phyloP scores from a whole-genome alignment of 2,888 invertebrate species.

The Drosophila neonasuta region DNA sequence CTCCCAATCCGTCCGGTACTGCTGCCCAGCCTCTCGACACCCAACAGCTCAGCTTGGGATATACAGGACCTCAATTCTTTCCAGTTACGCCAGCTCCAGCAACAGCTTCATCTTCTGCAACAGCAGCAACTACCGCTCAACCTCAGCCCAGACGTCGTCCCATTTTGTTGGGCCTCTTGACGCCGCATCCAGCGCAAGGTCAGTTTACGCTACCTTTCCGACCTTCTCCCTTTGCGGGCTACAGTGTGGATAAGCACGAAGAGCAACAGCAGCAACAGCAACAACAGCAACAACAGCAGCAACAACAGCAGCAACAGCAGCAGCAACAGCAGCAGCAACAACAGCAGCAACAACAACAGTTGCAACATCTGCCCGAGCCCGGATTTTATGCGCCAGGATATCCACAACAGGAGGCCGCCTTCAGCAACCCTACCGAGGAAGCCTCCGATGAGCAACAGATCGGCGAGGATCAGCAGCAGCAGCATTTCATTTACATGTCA shows the following conservation, averaged over 20 bases:
- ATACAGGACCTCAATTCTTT: conserved; percentile 60
- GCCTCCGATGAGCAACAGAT: conserved; percentile 6
- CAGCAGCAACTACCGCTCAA: background rate
- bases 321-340: conserved; percentile 18
- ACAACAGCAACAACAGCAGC: conserved; percentile 3
- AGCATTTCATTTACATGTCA: conserved; percentile 53
- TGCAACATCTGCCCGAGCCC: conserved; percentile 25
- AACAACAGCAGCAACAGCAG: background rate
- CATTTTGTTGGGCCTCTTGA: conserved; percentile 42
- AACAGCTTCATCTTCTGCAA: background rate
- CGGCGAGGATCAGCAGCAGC: conserved; percentile 25
- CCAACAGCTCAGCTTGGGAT: conserved; percentile 52
- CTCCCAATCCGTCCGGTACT: background rate
- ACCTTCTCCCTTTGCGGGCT: conserved; percentile 72
- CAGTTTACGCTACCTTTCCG: conserved; percentile 63
- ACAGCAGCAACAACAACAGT: background rate
- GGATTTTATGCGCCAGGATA: conserved; percentile 48
- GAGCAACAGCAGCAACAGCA: conserved; percentile 3
- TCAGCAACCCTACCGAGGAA: conserved; percentile 22
- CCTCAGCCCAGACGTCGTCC: conserved; percentile 11
- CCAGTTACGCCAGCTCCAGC: conserved; percentile 22
- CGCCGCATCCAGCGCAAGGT: conserved; percentile 15
- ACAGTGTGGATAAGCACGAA: conserved; percentile 45
- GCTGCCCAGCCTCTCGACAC: conserved; percentile 22
- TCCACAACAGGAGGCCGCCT: conserved; percentile 5